phyloP scores from a whole-genome alignment of 2,888 invertebrate species.

The Limulus polyphemus region DNA sequence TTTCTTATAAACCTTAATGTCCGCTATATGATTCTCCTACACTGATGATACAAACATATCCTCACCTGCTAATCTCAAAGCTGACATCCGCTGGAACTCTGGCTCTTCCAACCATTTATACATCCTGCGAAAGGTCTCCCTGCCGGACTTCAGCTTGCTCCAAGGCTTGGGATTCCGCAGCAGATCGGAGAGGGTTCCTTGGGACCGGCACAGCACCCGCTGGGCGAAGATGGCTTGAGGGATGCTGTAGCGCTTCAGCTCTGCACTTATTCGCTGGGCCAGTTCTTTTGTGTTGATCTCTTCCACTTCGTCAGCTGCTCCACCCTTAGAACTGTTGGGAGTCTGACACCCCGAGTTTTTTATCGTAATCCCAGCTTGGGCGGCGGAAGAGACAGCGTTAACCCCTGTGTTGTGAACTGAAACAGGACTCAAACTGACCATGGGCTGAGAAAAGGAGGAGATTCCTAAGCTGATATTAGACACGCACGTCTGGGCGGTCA shows the following conservation, averaged over 20 bases:
- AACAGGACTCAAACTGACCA: constrained; percentile 13
- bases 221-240: constrained; percentile 99
- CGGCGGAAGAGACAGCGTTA: constrained; percentile 4
- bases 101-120: constrained; percentile 99
- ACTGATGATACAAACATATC: no score
- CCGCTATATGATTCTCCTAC: no score
- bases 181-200: constrained; percentile 94
- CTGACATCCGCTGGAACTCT: constrained; percentile 98
- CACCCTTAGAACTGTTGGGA: constrained; percentile 3
- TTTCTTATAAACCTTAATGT: no score
- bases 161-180: constrained; percentile 98
- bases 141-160: constrained; percentile 97
- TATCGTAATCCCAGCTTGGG: not conserved
- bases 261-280: constrained; percentile 95
- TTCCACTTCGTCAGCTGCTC: constrained; percentile 54
- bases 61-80: constrained; percentile 88
- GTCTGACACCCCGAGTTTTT: not conserved
- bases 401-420: constrained; percentile 5
- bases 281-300: constrained; percentile 98
- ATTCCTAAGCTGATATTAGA: constrained; percentile 4
- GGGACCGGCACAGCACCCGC: constrained; percentile 91
- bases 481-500: constrained; percentile 13
- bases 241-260: constrained; percentile 96
- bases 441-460: constrained; percentile 11
- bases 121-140: constrained; percentile 98